Percentiles rank a stretch among this genome's conserved stretches.
These are phyloP conservation scores for Halcyon malimbica DNA, from an alignment of 2,113 vertebrate species.

Conservation along the genomic window DNA sequence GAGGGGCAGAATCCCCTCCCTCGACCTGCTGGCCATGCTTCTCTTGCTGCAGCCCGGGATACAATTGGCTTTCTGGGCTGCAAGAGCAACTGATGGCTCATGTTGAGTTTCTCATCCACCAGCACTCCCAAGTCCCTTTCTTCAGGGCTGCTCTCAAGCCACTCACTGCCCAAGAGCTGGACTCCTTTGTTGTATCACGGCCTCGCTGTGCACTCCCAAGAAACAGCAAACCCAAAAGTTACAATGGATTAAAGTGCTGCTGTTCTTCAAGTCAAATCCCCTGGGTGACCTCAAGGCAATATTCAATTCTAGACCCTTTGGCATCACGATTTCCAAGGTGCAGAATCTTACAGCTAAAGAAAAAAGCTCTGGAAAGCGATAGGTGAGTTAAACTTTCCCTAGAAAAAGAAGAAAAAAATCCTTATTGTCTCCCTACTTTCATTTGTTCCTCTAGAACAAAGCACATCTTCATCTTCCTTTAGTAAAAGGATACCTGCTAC, in stretches of 20 bases:
- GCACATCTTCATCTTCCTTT: not conserved
- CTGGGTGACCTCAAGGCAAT: not conserved
- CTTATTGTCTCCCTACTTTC: not conserved
- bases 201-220: not conserved
- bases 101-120: too few species aligned
- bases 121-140: too few species aligned
- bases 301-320: not conserved
- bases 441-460: not conserved
- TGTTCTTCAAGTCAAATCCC: not conserved
- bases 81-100: too few species aligned
- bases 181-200: fast-evolving
- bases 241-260: not conserved
- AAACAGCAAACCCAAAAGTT: not conserved
- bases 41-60: too few species aligned
- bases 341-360: not conserved
- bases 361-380: not conserved
- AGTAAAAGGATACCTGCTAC: not conserved
- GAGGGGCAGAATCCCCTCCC: too few species aligned
- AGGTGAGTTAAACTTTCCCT: not conserved
- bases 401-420: not conserved
- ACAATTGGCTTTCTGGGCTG: too few species aligned
- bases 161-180: not conserved
- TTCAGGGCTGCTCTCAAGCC: too few species aligned
- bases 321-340: not conserved
- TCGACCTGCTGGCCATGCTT: too few species aligned